Percentiles rank a stretch among this genome's conserved stretches.
Conservation (phyloP, 2,888 invertebrate genomes). For the Cerastoderma edule region DNA sequence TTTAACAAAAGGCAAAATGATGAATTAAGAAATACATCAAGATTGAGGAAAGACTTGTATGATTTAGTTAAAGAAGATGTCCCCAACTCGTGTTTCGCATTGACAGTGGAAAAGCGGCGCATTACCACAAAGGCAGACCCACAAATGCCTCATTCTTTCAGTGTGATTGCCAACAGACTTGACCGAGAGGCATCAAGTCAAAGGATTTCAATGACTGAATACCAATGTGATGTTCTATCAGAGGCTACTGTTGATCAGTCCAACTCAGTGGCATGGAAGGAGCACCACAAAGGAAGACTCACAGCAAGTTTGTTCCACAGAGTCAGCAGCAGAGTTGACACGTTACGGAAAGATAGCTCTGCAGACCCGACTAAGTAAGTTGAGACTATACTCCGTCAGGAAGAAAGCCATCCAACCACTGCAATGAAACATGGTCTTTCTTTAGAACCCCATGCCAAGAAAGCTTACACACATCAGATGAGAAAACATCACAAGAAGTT, state of each 20-base stretch:
- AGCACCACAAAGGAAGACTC: constrained; percentile 15
- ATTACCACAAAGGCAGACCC: not conserved
- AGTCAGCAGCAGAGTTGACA: constrained; percentile 11
- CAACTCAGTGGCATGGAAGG: not conserved
- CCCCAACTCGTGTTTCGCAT: constrained; percentile 19
- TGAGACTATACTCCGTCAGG: constrained; percentile 20
- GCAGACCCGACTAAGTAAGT: constrained; percentile 13
- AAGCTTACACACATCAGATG: constrained; percentile 16
- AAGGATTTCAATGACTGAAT: not conserved
- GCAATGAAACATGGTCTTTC: constrained; percentile 50
- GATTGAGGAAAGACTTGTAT: constrained; percentile 1
- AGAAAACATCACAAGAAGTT: constrained; percentile 30
- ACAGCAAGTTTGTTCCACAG: constrained; percentile 33
- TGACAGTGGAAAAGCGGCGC: constrained; percentile 10
- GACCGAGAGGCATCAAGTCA: too few species aligned
- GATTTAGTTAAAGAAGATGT: constrained; percentile 13
- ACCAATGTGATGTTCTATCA: not conserved
- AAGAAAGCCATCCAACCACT: not conserved
- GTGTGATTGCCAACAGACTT: too few species aligned
- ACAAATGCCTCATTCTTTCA: not conserved
- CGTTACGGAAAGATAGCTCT: not conserved
- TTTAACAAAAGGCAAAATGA: not conserved
- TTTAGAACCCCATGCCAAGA: constrained; percentile 33
- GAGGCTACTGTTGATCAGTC: constrained; percentile 3
- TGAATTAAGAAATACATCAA: not conserved